Evolutionary conservation across 2,888 invertebrate genomes (phyloP), one percentile per base, ranked within the genome.

Genomic region (Drosophila villosipedis): DNA sequence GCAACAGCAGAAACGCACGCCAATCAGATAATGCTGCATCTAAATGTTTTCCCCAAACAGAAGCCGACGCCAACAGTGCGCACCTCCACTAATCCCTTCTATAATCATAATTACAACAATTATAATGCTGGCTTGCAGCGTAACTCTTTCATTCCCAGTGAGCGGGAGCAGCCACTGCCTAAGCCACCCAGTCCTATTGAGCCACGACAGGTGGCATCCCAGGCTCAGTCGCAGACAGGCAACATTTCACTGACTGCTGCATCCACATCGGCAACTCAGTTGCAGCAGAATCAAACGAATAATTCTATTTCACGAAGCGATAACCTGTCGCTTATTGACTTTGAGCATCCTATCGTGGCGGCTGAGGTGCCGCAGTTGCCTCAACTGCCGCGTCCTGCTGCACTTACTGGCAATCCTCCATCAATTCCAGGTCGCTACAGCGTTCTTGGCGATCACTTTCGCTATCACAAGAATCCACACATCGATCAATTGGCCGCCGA

Each of bases 31-130:
- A 94, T 95, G 81, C 94, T 96, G 7, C 95, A 96, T 71, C 92
- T 96, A n/a, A 96, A 96, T 92, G 92, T 96, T 12, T 95, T 95
- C 84, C 95, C 95, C 1, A 94, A 94, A 62, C 94, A 93, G 68
- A 94, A 94, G 73, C 59, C 73, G 14, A 73, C 82, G 7, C 53
- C 84, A 33, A 57, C 70, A 0, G 58, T 78, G 6, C 75, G 89
- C 7, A 59, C 80, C 6, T 92, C 92, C n/a, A 92, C 91, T 2
- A 92, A 92, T 84, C 92, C 92, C 0, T 92, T 92, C 39, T 91
- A 92, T 63, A 89, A 78, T 39, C 73, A 79, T 35, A 84, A 91
- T 55, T 60, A 50, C 31, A 60, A 49, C 16, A 63, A 57, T 19
- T 57, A 61, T n/a, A 75, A 65, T 22, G n/a, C 61, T 7, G 68